Percentiles rank a stretch among this genome's conserved stretches.
Conservation (phyloP, 2,797 vertebrate species). For the Scarus forsteni region DNA sequence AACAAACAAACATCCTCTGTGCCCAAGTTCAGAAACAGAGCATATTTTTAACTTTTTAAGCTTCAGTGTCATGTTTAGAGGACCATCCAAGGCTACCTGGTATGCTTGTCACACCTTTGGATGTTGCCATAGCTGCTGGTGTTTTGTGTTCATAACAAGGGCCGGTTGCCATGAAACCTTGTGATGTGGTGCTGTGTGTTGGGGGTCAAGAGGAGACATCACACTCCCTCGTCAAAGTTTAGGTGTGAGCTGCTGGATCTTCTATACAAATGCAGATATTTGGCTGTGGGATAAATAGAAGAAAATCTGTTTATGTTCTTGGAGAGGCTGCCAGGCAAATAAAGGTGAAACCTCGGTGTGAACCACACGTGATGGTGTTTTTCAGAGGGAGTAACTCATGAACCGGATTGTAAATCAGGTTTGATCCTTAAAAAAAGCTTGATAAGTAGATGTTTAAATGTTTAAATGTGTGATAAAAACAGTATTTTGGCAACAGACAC, state of each 20-base stretch:
- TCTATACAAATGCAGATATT: constrained; percentile 57
- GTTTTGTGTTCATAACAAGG: constrained; percentile 82
- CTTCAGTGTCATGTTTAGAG: constrained; percentile 69
- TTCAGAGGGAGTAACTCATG: background rate
- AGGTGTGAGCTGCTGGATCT: constrained; percentile 59
- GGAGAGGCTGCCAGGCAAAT: constrained; percentile 14
- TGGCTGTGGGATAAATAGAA: constrained; percentile 4
- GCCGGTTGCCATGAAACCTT: constrained; percentile 61
- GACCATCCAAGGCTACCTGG: constrained; percentile 61
- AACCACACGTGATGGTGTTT: background rate
- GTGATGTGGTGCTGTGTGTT: constrained; percentile 32
- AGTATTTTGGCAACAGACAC: too few relatives aligned
- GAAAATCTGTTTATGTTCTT: background rate
- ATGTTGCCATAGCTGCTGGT: constrained; percentile 75
- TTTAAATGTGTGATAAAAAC: too few relatives aligned
- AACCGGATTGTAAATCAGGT: background rate
- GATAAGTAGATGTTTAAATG: too few relatives aligned
- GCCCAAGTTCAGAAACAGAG: constrained; percentile 57
- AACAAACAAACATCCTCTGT: constrained; percentile 61
- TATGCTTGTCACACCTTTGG: constrained; percentile 66
- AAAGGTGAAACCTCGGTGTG: background rate
- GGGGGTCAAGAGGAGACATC: constrained; percentile 74
- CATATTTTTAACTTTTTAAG: constrained; percentile 66
- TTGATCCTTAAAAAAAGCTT: background rate
- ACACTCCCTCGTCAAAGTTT: constrained; percentile 67